phyloP scores from a whole-genome alignment of 2,113 vertebrate species.

The Heloderma charlesbogerti region DNA sequence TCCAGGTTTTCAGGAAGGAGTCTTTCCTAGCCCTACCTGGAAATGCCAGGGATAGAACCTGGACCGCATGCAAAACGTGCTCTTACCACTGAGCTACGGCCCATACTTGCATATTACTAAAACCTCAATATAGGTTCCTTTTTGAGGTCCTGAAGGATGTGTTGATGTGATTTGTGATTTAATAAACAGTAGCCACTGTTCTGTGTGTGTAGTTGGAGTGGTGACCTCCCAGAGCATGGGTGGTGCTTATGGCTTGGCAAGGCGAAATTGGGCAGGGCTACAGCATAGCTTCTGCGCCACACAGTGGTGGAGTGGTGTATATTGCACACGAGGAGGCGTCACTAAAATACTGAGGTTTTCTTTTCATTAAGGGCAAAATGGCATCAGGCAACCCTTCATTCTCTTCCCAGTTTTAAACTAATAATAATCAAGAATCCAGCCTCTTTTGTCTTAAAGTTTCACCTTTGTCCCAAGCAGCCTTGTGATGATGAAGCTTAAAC shows the following conservation, averaged over 20 bases:
- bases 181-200: background rate
- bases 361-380: background rate
- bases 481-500: background rate
- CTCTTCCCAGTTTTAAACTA: background rate
- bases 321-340: background rate
- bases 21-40: no score
- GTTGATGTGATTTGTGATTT: background rate
- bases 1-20: no score
- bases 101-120: background rate
- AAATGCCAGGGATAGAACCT: no score
- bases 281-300: background rate
- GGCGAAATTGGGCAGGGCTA: background rate
- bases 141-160: background rate
- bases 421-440: background rate
- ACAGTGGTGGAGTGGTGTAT: background rate
- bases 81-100: no score
- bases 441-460: background rate
- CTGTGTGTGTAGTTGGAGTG: background rate
- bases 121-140: background rate
- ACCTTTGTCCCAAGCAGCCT: background rate
- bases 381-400: no score
- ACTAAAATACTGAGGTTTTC: background rate
- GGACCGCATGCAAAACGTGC: no score
- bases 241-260: no score
- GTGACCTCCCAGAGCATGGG: background rate